phyloP scores from a whole-genome alignment of 2,113 vertebrate species.

The Jaculus jaculus region DNA sequence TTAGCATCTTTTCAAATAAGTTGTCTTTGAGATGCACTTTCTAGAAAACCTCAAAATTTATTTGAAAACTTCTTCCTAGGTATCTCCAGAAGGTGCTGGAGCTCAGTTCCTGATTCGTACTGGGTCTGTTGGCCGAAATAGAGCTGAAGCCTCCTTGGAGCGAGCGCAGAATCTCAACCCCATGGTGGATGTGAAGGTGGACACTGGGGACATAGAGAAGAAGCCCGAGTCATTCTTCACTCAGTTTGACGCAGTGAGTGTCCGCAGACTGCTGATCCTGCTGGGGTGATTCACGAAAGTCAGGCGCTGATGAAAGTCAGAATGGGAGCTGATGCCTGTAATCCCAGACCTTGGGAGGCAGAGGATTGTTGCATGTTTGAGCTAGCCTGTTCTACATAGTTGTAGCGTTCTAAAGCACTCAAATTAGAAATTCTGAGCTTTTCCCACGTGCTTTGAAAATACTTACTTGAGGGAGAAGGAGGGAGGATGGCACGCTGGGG shows the following conservation, averaged over 20 bases:
- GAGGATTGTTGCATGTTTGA: no score
- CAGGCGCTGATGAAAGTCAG: neutral
- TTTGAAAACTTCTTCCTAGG: conserved; percentile 81
- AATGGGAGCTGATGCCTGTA: no score
- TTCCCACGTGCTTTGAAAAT: no score
- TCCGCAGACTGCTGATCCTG: neutral
- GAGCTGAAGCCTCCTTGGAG: conserved; percentile 92
- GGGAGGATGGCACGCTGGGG: neutral
- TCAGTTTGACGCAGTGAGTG: conserved; percentile 92
- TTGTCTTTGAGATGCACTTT: neutral
- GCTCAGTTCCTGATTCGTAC: conserved; percentile 94
- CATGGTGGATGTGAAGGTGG: conserved; percentile 95
- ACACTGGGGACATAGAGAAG: conserved; percentile 86
- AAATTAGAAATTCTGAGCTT: no score
- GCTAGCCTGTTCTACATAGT: no score
- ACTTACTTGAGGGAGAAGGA: no score
- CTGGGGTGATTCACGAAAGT: neutral
- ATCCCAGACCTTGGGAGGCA: neutral
- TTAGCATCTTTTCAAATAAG: no score
- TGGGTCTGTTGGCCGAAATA: conserved; percentile 88
- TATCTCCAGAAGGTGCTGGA: conserved; percentile 88
- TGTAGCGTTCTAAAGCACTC: no score
- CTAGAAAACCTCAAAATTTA: conserved; percentile 12
- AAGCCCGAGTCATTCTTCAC: conserved; percentile 93
- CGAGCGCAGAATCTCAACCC: conserved; percentile 96